Conservation (phyloP, 2,113 vertebrate genomes). For the Polypterus senegalus region DNA sequence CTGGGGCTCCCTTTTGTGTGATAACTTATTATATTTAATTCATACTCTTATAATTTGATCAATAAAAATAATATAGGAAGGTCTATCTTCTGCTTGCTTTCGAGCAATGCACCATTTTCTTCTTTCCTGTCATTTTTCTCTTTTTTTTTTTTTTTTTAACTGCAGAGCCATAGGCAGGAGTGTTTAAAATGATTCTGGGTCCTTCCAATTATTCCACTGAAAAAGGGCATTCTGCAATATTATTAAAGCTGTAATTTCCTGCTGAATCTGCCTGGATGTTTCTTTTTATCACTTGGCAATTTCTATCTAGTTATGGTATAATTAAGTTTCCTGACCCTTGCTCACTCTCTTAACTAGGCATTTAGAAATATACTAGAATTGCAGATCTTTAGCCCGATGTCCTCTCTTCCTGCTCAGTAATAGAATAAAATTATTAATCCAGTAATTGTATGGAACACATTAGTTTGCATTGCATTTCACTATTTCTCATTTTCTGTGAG, state of each 20-base stretch:
- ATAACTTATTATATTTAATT: too few relatives aligned
- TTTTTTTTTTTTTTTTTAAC: conserved; percentile 43
- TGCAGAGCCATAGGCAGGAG: conserved; percentile 55
- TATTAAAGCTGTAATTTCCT: conserved; percentile 98
- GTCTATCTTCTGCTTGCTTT: conserved; percentile 23
- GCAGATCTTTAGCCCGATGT: conserved; percentile 85
- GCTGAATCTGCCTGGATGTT: conserved; percentile 91
- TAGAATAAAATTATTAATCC: conserved; percentile 97
- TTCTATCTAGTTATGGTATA: conserved; percentile 97
- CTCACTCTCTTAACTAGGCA: conserved; percentile 88
- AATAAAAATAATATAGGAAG: conserved; percentile 37
- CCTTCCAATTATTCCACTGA: conserved; percentile 78
- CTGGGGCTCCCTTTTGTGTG: too few relatives aligned
- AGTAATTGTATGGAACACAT: conserved; percentile 90
- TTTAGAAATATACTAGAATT: conserved; percentile 88
- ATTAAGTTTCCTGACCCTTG: conserved; percentile 98
- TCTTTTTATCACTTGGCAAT: conserved; percentile 95
- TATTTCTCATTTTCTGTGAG: conserved; percentile 74
- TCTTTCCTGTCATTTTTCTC: conserved; percentile 48
- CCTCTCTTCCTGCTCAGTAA: conserved; percentile 68
- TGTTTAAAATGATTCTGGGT: conserved; percentile 73
- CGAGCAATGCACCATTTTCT: conserved; percentile 41
- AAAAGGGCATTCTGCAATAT: conserved; percentile 80
- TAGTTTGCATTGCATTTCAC: conserved; percentile 80
- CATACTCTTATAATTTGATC: too few relatives aligned